Base-by-base conservation (phyloP, 2,797 vertebrate species). In the Tarsius wallacei region DNA sequence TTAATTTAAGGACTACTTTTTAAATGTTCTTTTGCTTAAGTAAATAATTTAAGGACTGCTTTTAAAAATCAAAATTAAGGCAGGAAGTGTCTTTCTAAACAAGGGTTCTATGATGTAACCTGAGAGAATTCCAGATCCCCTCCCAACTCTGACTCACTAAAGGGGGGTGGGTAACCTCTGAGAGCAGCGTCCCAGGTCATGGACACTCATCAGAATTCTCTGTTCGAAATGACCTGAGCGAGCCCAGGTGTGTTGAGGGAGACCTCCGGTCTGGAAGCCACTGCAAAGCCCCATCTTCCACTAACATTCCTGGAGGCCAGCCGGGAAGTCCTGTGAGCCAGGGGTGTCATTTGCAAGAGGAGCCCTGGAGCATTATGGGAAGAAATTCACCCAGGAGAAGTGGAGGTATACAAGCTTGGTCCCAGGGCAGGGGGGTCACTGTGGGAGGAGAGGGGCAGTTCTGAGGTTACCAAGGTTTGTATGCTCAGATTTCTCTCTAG, bases 41-140 rank as follows among this genome's bases (percentile, higher is more conserved):
- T 92, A 96, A 97, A 97, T 80, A 93, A 95, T 47, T 36, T 81
- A 95, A 97, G 68, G 97, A 97, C 47, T n/a, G 85, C 28, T 97
- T 81, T 57, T 51, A 66, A 59, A 97, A 98, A 96, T 33, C 89
- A 83, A 95, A 85, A 55, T 24, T 42, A 33, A 63, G 82, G 26
- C 96, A 97, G 83, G 64, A 97, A 98, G 90, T 80, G 6, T 9
- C 2, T 89, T 95, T 90, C 74, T 68, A 74, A 91, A 53, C 10
- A 81, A 68, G 66, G 84, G 28, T 55, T 63, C 47, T 53, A 47
- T 84, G 51, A 80, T 63, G 76, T 53, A 90, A 95, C 2, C 3
- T 0, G 0, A 68, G 63, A 21, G 51, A 89, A 47, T 22, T 87
- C 7, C 31, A 57, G 68, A 47, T 22, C 33, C 26, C 49, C 64